Evolutionary conservation across 2,113 vertebrate genomes (phyloP), one percentile per base, ranked within the genome.

Genomic region (Coreoperca whiteheadi): DNA sequence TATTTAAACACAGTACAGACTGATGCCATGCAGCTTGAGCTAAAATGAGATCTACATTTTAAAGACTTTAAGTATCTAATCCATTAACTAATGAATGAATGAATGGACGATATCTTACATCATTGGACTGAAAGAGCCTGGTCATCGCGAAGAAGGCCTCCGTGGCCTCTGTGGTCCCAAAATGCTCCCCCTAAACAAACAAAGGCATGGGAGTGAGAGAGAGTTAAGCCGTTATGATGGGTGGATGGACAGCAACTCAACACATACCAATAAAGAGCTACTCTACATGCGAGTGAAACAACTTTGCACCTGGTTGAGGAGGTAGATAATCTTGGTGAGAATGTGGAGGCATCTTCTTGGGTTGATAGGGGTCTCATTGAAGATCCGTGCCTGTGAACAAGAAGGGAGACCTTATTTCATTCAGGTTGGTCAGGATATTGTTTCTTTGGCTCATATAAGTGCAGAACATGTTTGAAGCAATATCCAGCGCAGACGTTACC

Each of bases 91-190:
- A 37, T 41, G 9, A 53, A 39, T 12, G 8, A 68, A 30, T 14
- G 12, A 74, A 76, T 7, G 0, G 7, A 30, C 0, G 5, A 34
- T 23, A 9, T 91, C 96, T 97, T 92, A 99, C 98, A 89, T 99
- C 98, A 10, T 99, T 99, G 2, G 98, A 99, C 74, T 99, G 98
- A 89, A 99, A 99, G 77, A 99, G 95, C 21, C 98, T 96, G 60
- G 98, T 99, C 98, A 99, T 99, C 0, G 98, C 98, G 90, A 99
- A 99, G 88, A 99, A 99, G 28, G 98, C 98, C 91, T 99, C 98
- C 0, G 98, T 99, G 64, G 98, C 98, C 94, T 99, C 98, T 0
- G 95, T 96, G 81, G 98, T 99, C 93, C 98, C 98, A 28, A 99
- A 99, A 84, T 99, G 97, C 65, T 99, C 98, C 56, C 98, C 98